Base-by-base conservation (phyloP, 2,113 vertebrate genomes). In the Agelaius phoeniceus region DNA sequence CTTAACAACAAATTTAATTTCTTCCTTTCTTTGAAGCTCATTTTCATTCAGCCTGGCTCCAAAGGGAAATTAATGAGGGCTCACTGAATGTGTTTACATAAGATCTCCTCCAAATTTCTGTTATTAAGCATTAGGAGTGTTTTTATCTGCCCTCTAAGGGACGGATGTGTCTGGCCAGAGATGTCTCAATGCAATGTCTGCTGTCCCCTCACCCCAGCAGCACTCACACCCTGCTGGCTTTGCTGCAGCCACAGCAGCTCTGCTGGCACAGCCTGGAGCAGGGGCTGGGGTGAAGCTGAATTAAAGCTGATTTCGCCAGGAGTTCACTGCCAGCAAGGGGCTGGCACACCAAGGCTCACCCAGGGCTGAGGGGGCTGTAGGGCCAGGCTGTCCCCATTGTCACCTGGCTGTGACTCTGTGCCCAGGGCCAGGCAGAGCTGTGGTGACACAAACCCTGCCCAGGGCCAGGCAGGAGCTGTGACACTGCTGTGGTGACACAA, bases 81-180 rank as follows among this genome's bases (percentile, higher is more conserved):
- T 89, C 63, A 17, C 54, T 89, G 89, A 94, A 85, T 91, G 87
- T 69, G 89, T 96, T 96, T 96, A 96, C 84, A 67, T 93, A 96
- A 96, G 85, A 85, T 55, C 62, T 81, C 58, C 83, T 95, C 69
- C 85, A 84, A 84, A 94, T 93, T 91, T 92, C 82, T 19, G n/a
- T 84, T 92, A 72, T 91, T 84, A 90, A 91, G 69, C 66, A 75
- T 93, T 92, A 94, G 77, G 62, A 94, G 89, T 35, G 51, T 15
- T 95, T 95, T 91, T 66, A 93, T 89, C 77, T 85, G 74, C 69
- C 77, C 84, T 78, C 78, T 19, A 14, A 94, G 89, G 94, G 80
- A 55, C 37, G 57, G 61, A 48, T 46, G 48, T 11, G 72, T 35
- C 67, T 88, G 93, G 51, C 59, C 84, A 61, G 79, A 48, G 61